Percentiles rank a stretch among this genome's conserved stretches.
phyloP scores from a whole-genome alignment of 1,140 invertebrate genomes.

The Scaptodrosophila lebanonensis region DNA sequence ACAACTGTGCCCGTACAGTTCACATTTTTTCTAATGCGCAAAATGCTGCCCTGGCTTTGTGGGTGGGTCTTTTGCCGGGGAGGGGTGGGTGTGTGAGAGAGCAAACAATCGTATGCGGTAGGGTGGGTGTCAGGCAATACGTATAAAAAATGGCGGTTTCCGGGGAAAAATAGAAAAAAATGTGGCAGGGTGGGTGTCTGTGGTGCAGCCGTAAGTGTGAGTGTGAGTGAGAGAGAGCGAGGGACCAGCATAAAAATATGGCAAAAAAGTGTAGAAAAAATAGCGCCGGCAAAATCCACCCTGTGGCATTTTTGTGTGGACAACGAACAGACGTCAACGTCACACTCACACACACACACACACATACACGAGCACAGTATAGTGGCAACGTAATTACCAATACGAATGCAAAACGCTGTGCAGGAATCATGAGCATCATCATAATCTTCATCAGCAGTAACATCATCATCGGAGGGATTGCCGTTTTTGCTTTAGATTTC shows the following conservation, averaged over 20 bases:
- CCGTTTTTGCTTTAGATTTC: slow-evolving; percentile 19
- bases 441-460: not conserved
- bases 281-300: slow-evolving; percentile 58
- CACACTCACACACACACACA: slow-evolving; percentile 37
- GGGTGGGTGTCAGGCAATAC: slow-evolving; percentile 54
- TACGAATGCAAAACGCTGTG: slow-evolving; percentile 49
- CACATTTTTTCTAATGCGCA: slow-evolving; percentile 69
- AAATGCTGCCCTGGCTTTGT: slow-evolving; percentile 43
- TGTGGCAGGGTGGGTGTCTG: slow-evolving; percentile 15
- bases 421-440: slow-evolving; percentile 51
- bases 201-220: slow-evolving; percentile 3
- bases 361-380: slow-evolving; percentile 8
- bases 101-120: not conserved
- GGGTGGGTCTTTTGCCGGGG: not conserved
- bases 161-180: slow-evolving; percentile 42
- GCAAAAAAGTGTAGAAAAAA: slow-evolving; percentile 44
- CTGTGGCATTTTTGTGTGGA: slow-evolving; percentile 37
- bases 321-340: slow-evolving; percentile 67
- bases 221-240: slow-evolving; percentile 30
- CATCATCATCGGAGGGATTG: slow-evolving; percentile 1
- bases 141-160: slow-evolving; percentile 73
- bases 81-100: slow-evolving; percentile 15
- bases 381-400: slow-evolving; percentile 54
- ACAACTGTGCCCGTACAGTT: slow-evolving; percentile 17
- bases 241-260: slow-evolving; percentile 15